A percentile compares a stretch with the other conserved stretches of the same genome.
phyloP scores from a whole-genome alignment of 2,888 invertebrate genomes.

The Byasa hedistus region DNA sequence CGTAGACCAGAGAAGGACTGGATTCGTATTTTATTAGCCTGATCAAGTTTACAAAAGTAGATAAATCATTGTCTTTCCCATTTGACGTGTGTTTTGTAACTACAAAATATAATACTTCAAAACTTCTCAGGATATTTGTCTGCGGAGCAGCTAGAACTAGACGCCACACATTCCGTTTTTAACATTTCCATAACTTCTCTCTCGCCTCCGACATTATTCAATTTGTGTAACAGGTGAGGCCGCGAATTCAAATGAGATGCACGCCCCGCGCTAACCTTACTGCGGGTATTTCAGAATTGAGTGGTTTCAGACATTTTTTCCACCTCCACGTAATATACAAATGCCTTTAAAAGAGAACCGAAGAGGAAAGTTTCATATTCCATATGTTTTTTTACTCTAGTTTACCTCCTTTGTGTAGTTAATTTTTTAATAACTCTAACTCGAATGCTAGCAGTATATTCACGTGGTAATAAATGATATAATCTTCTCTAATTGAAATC shows the following conservation, averaged over 20 bases:
- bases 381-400: no score
- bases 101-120: no score
- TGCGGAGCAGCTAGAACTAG: not conserved
- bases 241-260: conserved; percentile 66
- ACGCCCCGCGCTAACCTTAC: conserved; percentile 33
- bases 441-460: no score
- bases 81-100: no score
- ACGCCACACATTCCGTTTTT: conserved; percentile 38
- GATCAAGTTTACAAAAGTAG: no score
- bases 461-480: no score
- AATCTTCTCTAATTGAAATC: no score
- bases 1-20: no score
- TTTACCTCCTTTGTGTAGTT: no score
- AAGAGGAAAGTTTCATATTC: conserved; percentile 6
- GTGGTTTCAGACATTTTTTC: conserved; percentile 36
- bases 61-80: no score
- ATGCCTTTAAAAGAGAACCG: conserved; percentile 12
- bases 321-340: conserved; percentile 18
- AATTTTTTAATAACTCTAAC: no score
- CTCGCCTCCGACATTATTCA: conserved; percentile 70
- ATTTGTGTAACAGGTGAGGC: conserved; percentile 67
- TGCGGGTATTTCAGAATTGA: conserved; percentile 41
- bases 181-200: conserved; percentile 72
- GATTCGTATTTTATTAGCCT: no score
- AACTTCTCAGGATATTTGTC: not conserved